Evolutionary conservation across 2,797 vertebrate species (phyloP), one percentile per base, ranked within the genome.

Genomic region (Girardinus metallicus): DNA sequence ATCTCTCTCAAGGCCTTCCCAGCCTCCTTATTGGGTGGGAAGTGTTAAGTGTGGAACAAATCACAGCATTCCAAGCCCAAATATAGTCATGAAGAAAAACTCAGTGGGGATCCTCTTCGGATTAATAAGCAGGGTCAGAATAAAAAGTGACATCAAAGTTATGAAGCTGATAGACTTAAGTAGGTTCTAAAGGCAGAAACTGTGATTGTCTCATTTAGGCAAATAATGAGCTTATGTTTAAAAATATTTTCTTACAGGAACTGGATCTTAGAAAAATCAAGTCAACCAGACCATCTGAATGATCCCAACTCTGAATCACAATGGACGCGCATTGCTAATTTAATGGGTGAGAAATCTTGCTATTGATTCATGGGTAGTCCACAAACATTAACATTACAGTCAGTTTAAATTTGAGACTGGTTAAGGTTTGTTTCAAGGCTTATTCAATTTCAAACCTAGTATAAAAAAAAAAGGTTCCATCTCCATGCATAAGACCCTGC

Each of bases 1-100:
- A 87, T 82, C 74, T 86, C 73, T 60, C 78, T 89, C 57, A 83
- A 80, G 70, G 70, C 44, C 51, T 39, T 34, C 55, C 44, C 39
- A 7, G 18, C 73, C 73, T 71, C 49, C 41, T 15, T 18, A 29
- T 76, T 73, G 77, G 31, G 76, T 74, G 66, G 74, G 21, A 83
- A 80, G 78, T 79, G 77, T 87, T 83, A 83, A 66, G 85, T 83
- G 79, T 78, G 78, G 74, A 81, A 84, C 73, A 89, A 88, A 92
- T 85, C 80, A 76, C 79, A 75, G 81, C 87, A 93, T 90, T 92
- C 91, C 92, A 93, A 79, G 86, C 79, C 91, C 90, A 88, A 90
- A 83, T 90, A 91, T 34, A 94, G 91, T 87, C 82, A 81, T 86
- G 76, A 83, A 91, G 77, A 83, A 91, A 87, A 84, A 77, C 16